These are phyloP conservation scores for Ctenodactylus gundi DNA, from an alignment of 2,113 vertebrate species.

Conservation along the genomic window DNA sequence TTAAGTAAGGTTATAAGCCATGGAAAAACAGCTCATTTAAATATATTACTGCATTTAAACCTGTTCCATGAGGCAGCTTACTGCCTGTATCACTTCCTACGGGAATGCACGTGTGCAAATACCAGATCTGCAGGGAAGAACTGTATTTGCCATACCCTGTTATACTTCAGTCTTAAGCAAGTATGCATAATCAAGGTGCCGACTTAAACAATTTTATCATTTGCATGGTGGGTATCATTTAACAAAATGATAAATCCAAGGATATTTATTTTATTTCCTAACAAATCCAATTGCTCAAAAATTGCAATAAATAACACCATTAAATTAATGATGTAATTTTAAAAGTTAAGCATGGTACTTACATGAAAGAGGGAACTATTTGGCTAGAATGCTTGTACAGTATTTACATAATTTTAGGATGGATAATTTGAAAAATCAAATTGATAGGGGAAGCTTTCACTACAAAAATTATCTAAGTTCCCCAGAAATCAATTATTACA, in stretches of 20 bases:
- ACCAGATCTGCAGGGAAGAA: not conserved
- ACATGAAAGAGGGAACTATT: not conserved
- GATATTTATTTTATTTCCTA: not conserved
- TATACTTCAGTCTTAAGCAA: not conserved
- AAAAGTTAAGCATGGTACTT: not conserved
- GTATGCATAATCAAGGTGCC: not conserved
- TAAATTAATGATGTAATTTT: not conserved
- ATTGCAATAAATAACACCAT: not conserved
- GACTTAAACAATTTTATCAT: not conserved
- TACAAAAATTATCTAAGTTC: not conserved
- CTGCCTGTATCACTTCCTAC: not conserved
- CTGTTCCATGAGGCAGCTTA: not conserved
- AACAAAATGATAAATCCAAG: not conserved
- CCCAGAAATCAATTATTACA: not conserved
- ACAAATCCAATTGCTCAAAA: not conserved
- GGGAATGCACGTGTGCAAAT: not conserved
- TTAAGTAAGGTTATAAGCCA: not conserved
- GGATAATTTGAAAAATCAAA: not conserved
- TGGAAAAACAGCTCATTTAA: slow-evolving; percentile 3
- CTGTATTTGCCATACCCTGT: not conserved
- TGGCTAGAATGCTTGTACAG: not conserved
- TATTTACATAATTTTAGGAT: not conserved
- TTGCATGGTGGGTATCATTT: not conserved
- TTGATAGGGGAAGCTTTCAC: not conserved
- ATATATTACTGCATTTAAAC: not conserved